Percentiles rank a stretch among this genome's conserved stretches.
Evolutionary conservation across 1,140 invertebrate species (phyloP).

Genomic region (Rhopalosiphum padi): DNA sequence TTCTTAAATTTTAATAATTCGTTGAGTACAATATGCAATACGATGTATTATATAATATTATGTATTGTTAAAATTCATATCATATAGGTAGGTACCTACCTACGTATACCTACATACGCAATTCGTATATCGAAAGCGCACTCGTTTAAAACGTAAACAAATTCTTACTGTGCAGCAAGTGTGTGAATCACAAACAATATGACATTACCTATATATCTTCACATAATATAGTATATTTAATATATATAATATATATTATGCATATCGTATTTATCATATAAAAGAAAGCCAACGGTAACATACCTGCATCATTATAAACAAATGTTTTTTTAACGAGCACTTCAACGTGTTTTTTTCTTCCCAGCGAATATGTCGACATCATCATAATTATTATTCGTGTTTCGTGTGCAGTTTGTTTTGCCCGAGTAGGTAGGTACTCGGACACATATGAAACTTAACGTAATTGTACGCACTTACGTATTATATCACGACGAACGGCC

Average conservation of each 20-base stretch:
- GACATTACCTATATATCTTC: not conserved
- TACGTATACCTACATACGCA: not conserved
- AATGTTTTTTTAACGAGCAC: constrained; percentile 11
- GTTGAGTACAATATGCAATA: too few relatives aligned
- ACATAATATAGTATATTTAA: not conserved
- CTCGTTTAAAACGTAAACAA: not conserved
- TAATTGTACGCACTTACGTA: constrained; percentile 7
- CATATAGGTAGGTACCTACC: too few relatives aligned
- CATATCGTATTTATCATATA: not conserved
- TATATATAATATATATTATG: not conserved
- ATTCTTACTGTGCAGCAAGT: too few relatives aligned
- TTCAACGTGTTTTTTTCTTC: not conserved
- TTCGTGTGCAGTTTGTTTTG: not conserved
- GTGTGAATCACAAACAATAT: not conserved
- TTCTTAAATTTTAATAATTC: not conserved
- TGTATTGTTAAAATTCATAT: too few relatives aligned
- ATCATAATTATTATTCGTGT: not conserved
- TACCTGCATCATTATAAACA: not conserved
- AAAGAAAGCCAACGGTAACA: not conserved
- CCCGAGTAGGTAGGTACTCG: not conserved
- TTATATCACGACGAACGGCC: not conserved
- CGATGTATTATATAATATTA: not conserved
- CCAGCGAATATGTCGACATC: not conserved
- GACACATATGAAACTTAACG: not conserved
- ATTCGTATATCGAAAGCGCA: not conserved